Evolutionary conservation across 2,113 vertebrate genomes (phyloP), one percentile per base, ranked within the genome.

Genomic region (Amphiprion percula): DNA sequence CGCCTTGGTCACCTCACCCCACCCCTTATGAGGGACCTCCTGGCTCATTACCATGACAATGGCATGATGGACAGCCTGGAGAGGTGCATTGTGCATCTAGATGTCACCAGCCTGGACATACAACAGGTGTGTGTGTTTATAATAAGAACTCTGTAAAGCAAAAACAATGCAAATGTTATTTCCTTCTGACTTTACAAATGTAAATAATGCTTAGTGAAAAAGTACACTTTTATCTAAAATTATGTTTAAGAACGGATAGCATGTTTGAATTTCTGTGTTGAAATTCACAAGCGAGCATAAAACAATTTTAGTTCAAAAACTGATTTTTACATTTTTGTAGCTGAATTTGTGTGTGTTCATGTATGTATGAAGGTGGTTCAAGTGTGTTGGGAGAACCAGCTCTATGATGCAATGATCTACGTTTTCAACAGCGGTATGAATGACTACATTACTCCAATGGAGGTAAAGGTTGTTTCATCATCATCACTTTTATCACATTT

Each of bases 371-470:
- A 99, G 98, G 96, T 99, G 46, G 97, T 99, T 68, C 95, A 96
- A 5, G 95, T 99, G 47, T 99, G 97, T 83, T 99, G 98, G 98
- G 96, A 97, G 73, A 97, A 99, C 85, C 95, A 87, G 26, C 95
- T 99, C 0, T 97, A 97, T 11, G 98, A 99, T 90, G 98, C 97
- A 52, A 96, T 99, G 97, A 97, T 99, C 86, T 99, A 99, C 0
- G 96, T 99, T 58, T 99, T 97, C 88, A 99, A 98, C 94, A 96
- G 96, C 16, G 97, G 98, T 0, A 99, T 98, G 96, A 99, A 99
- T 39, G 97, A 99, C 83, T 99, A 97, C 88, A 96, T 98, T 46
- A 97, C 95, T 58, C 98, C 98, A 2, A 97, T 99, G 97, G 97
- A 99, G 96, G 98, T 98, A 21, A 52, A 16, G 49, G 11, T 44